phyloP scores from a whole-genome alignment of 2,113 vertebrate genomes.

The Ictidomys tridecemlineatus region DNA sequence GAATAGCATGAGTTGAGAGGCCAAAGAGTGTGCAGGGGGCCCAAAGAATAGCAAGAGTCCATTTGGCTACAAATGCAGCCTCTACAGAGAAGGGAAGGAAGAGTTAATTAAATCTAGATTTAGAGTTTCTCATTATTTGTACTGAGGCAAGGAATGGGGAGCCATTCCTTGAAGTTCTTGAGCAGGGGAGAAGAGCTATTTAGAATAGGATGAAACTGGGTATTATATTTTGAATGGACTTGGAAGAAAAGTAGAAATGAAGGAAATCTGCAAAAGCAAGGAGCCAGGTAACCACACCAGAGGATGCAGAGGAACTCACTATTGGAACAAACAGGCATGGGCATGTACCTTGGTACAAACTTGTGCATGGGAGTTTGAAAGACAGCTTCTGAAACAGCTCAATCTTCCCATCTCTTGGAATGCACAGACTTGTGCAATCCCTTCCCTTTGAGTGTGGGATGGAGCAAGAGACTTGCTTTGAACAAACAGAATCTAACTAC shows the following conservation, averaged over 20 bases:
- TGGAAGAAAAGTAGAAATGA: not conserved
- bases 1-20: not conserved
- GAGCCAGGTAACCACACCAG: not conserved
- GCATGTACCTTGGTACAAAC: not conserved
- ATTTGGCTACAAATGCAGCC: not conserved
- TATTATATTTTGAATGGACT: not conserved
- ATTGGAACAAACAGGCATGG: not conserved
- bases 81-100: slow-evolving; percentile 15
- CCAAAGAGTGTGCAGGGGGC: not conserved
- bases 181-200: not conserved
- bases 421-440: not conserved
- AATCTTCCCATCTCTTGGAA: not conserved
- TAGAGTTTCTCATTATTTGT: not conserved
- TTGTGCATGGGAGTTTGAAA: rapidly evolving
- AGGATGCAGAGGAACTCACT: not conserved
- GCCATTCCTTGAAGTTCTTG: not conserved
- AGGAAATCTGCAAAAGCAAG: not conserved
- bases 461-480: not conserved
- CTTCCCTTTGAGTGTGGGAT: not conserved
- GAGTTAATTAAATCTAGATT: not conserved
- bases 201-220: not conserved
- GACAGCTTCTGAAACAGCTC: not conserved
- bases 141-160: not conserved
- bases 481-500: not conserved
- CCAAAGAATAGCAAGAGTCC: not conserved